Percentiles rank a stretch among this genome's conserved stretches.
phyloP scores from a whole-genome alignment of 2,888 invertebrate species.

The Papilio protenor region DNA sequence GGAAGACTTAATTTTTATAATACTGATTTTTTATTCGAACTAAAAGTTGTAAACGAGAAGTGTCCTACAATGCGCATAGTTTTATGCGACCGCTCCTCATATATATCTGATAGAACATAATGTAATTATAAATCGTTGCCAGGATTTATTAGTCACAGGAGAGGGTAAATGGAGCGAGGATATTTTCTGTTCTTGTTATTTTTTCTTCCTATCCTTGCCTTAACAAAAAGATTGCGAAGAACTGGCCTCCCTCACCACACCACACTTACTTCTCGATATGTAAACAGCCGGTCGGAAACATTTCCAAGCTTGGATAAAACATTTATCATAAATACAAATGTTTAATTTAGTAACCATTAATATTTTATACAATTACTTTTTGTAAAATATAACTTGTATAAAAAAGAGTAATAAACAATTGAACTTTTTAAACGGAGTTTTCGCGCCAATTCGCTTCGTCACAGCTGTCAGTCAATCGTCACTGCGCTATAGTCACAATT shows the following conservation, averaged over 20 bases:
- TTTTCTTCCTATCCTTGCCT: neutral
- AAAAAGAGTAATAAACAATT: conserved; percentile 15
- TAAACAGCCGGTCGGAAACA: too few relatives aligned
- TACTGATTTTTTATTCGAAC: neutral
- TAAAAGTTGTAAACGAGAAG: neutral
- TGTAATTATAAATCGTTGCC: neutral
- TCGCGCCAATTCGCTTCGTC: conserved; percentile 36
- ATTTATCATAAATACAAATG: neutral
- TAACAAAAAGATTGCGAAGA: neutral
- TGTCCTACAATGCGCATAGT: neutral
- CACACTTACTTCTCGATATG: too few relatives aligned
- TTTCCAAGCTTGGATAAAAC: neutral
- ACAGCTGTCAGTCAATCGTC: conserved; percentile 40
- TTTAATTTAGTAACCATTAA: neutral
- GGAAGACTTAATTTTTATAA: neutral
- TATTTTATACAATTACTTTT: neutral
- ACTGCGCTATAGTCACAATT: conserved; percentile 25
- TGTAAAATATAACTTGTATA: neutral
- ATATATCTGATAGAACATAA: neutral
- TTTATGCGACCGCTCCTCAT: neutral
- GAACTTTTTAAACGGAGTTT: conserved; percentile 21
- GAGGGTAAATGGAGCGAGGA: neutral
- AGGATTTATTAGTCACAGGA: neutral
- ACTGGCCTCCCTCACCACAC: neutral
- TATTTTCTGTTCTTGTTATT: neutral